phyloP scores from a whole-genome alignment of 2,888 invertebrate species.

The Poecilobothrus nobilitatus region DNA sequence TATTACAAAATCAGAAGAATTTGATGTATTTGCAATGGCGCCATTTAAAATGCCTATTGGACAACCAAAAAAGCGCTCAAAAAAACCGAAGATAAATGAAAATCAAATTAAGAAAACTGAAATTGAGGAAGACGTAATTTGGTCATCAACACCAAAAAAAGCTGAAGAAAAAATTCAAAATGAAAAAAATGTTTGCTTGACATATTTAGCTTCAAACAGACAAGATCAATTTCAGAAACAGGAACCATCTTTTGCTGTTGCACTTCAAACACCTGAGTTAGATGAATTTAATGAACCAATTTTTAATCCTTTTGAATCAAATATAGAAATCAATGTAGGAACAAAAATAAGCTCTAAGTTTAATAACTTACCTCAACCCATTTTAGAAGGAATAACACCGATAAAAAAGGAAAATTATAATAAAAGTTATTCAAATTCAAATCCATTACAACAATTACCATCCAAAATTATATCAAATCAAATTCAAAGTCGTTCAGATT shows the following conservation, averaged over 20 bases:
- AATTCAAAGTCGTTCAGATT: slow-evolving; percentile 32
- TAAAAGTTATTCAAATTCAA: slow-evolving; percentile 22
- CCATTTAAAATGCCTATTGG: slow-evolving; percentile 49
- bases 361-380: slow-evolving; percentile 15
- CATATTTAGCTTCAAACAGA: slow-evolving; percentile 25
- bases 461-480: slow-evolving; percentile 7
- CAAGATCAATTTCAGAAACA: slow-evolving; percentile 20
- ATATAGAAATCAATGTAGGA: neutral
- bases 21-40: slow-evolving; percentile 61
- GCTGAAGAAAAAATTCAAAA: slow-evolving; percentile 12
- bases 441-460: slow-evolving; percentile 17
- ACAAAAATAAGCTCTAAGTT: neutral
- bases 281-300: slow-evolving; percentile 43
- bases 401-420: slow-evolving; percentile 16
- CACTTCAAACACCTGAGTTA: slow-evolving; percentile 24
- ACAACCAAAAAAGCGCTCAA: slow-evolving; percentile 27
- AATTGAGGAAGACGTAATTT: slow-evolving; percentile 26
- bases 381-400: slow-evolving; percentile 26
- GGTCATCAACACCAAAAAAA: slow-evolving; percentile 41
- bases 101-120: slow-evolving; percentile 15
- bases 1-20: neutral
- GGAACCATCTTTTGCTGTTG: slow-evolving; percentile 18
- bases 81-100: slow-evolving; percentile 25
- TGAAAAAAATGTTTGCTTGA: slow-evolving; percentile 23
- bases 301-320: slow-evolving; percentile 34